Conservation (phyloP, 1,140 invertebrate species). For the Drosophila equinoxialis region DNA sequence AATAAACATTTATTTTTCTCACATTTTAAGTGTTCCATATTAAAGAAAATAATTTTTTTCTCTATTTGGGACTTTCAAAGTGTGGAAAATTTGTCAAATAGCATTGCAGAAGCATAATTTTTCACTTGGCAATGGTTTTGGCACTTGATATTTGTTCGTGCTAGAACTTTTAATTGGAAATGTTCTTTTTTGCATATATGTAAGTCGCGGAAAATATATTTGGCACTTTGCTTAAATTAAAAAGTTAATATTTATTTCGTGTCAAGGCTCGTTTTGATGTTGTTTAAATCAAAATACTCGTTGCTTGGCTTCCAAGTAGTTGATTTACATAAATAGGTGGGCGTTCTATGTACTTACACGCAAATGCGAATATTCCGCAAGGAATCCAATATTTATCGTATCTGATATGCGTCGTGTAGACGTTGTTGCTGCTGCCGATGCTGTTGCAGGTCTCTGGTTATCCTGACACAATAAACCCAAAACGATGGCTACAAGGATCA, state of each 20-base stretch:
- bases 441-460: background rate
- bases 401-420: constrained; percentile 44
- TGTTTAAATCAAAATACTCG: background rate
- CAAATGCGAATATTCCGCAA: constrained; percentile 76
- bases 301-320: background rate
- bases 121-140: background rate
- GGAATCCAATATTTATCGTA: constrained; percentile 80
- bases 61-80: background rate
- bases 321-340: constrained; percentile 13
- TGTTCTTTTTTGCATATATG: no score
- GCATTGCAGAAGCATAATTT: background rate
- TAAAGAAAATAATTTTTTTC: no score
- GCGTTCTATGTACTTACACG: constrained; percentile 45
- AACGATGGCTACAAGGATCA: constrained; percentile 32
- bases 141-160: background rate
- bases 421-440: constrained; percentile 1
- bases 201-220: background rate
- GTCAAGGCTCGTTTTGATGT: background rate
- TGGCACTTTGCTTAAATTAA: constrained; percentile 1
- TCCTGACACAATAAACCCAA: constrained; percentile 17
- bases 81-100: background rate
- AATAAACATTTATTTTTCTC: no score
- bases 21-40: no score
- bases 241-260: background rate
- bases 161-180: background rate